Percentiles rank a stretch among this genome's conserved stretches.
Evolutionary conservation across 2,113 vertebrate genomes (phyloP).

Genomic region (Eonycteris spelaea): DNA sequence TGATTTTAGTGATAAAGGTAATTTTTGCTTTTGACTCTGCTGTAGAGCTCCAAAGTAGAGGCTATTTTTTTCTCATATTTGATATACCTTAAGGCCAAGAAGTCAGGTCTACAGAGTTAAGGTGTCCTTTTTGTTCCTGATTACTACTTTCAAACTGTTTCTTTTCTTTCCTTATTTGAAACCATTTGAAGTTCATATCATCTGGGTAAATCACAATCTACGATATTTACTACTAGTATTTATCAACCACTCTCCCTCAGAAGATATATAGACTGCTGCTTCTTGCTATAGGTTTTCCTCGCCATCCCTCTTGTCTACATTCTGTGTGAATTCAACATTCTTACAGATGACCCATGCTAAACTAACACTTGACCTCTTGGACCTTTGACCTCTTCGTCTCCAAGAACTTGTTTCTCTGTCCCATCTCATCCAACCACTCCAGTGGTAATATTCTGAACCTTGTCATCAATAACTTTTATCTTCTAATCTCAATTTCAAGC

Average conservation of each 20-base stretch:
- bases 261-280: background rate
- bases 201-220: background rate
- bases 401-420: background rate
- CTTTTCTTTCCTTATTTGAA: background rate
- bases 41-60: background rate
- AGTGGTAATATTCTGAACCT: background rate
- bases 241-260: background rate
- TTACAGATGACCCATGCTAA: background rate
- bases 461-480: background rate
- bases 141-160: background rate
- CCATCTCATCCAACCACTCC: background rate
- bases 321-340: background rate
- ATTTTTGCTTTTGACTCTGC: background rate
- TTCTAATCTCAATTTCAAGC: background rate
- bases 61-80: background rate
- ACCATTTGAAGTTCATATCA: background rate
- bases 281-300: background rate
- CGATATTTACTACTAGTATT: background rate
- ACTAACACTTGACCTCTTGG: background rate
- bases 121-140: background rate
- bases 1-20: background rate
- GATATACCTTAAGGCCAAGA: background rate
- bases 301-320: background rate
- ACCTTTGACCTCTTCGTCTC: background rate
- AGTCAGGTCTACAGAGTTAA: background rate